Base-by-base conservation (phyloP, 2,113 vertebrate genomes). In the Sakesphorus luctuosus region DNA sequence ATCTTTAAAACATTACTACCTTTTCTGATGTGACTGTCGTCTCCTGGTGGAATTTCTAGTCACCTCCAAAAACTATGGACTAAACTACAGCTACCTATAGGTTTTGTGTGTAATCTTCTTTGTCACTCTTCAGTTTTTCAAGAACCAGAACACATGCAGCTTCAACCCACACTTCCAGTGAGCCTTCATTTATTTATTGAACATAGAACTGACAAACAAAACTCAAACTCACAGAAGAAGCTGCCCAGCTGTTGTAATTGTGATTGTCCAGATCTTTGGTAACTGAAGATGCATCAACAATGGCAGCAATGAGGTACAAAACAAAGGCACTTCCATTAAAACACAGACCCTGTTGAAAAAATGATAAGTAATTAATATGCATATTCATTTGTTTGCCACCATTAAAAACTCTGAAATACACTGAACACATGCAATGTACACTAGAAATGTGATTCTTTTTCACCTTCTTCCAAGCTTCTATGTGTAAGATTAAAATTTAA, bases 191-290 rank as follows among this genome's bases (percentile, higher is more conserved):
- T 71, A 43, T 56, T 71, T 21, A 28, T 5, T 49, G 59, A 46
- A 38, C 4, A 4, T 1, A 83, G 20, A 92, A 87, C 3, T 3
- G 13, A 71, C 46, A 63, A 94, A 76, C 21, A 71, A 49, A 67
- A 77, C 52, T 24, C 14, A 4, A 92, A 98, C 98, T 99, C 98
- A 99, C 99, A 81, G 99, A 98, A 19, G 99, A 99, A 91, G 98
- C 98, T 7, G 98, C 97, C 99, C 99, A 99, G 97, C 99, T 99
- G 97, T 98, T 99, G 97, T 98, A 99, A 96, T 98, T 99, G 97
- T 99, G 98, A n/a, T 96, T 98, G 50, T 98, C 97, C 52, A 82
- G 94, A 79, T 98, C 98, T 13, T 97, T 96, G 84, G 95, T 98
- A 77, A 99, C 96, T 9, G 98, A 98, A 56, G 98, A 87, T 11